Evolutionary conservation across 2,113 vertebrate species (phyloP), one percentile per base, ranked within the genome.

Genomic region (Gymnogyps californianus): DNA sequence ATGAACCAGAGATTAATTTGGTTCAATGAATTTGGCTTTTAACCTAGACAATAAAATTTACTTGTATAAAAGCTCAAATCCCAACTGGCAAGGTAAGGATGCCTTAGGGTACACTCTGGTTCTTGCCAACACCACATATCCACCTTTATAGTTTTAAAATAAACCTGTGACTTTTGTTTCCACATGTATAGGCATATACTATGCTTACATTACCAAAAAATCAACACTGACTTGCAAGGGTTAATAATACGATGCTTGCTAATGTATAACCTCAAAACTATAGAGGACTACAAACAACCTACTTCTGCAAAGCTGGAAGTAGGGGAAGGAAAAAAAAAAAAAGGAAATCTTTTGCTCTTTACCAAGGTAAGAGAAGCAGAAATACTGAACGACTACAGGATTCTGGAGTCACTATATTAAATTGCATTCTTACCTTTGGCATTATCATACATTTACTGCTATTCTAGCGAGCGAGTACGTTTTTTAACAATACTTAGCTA

Each of bases 21-120:
- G 67, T 93, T 96, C 80, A 94, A 62, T 61, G 92, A 96, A 97
- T 96, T 93, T 96, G 88, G 90, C 94, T 96, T 91, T 97, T 87
- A 96, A 96, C 87, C 72, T 75, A 84, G 75, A 95, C 92, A 96
- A 94, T 96, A 96, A 96, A 97, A 93, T 95, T 93, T 94, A 94
- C 76, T 96, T 70, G 70, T 79, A 74, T 85, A 93, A 96, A 94
- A 88, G 67, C 85, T 97, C 80, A 94, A 82, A 95, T 94, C 94
- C 64, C 64, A 90, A 90, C 38, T 83, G 75, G 89, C 84, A 95
- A 78, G 1, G 7, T 78, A 93, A 88, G 69, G 55, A 91, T 57
- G 95, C 93, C 94, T 88, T 90, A 93, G 83, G 93, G 93, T 80
- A 90, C 36, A 26, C 13, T 82, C 59, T 76, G 77, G 46, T 57